Evolutionary conservation across 2,113 vertebrate genomes (phyloP), one percentile per base, ranked within the genome.

Genomic region (Hypomesus transpacificus): DNA sequence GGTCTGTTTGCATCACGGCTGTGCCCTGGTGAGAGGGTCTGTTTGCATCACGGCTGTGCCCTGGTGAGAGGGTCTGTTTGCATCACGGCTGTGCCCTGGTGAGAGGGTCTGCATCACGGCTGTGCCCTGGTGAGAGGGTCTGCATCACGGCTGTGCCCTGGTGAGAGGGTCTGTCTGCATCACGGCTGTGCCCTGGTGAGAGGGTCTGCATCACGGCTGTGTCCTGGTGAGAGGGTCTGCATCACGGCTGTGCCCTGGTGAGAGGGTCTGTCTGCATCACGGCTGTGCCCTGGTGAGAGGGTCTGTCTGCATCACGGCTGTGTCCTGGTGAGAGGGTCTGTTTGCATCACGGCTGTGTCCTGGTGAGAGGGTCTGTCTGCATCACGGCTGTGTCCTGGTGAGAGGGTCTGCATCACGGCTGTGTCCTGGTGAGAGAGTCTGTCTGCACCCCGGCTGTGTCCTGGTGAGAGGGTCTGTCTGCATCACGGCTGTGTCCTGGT

Each of bases 21-120:
- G 66, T 68, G 78, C 66, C 72, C 70, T 58, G 80, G 73, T 69
- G 64, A 24, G 24, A 24, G 24, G 24, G 24, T 2, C 72, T 83
- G 83, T 84, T 65, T 71, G 20, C 85, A 84, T 76, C 18, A 18
- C 68, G 54, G 70, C 60, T 31, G 66, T 68, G 78, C 66, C 72
- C 70, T 58, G 80, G 73, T 69, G 64, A 24, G 24, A 24, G 24
- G 24, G 24, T 2, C 72, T 83, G 83, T 84, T 65, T 71, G 20
- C 85, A 84, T 76, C 18, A 18, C 68, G 54, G 70, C 60, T 31
- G 66, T 68, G 78, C 66, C 72, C 70, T 58, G 80, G 73, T 69
- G 61, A 24, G 24, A 24, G 72, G 83, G 83, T 83, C 67, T 72
- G 20, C 24, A 24, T 24, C 24, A 24, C 24, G 24, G 1, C 24